Percentiles rank a stretch among this genome's conserved stretches.
Conservation (phyloP, 2,797 vertebrate species). For the Picus viridis region DNA sequence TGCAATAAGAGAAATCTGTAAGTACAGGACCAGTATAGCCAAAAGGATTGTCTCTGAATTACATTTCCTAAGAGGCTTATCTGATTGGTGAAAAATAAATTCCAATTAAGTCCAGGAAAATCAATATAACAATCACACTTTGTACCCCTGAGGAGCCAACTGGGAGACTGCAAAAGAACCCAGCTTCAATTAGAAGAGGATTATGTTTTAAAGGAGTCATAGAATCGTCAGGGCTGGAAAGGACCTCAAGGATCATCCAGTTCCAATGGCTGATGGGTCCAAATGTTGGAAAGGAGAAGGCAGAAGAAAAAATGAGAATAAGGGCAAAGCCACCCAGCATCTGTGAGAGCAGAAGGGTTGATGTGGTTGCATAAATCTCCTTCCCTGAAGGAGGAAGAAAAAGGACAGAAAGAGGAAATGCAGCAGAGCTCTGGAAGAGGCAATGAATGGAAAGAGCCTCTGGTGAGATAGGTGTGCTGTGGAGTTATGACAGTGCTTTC, state of each 20-base stretch:
- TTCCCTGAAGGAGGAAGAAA: neutral
- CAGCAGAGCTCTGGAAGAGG: neutral
- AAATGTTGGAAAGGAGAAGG: neutral
- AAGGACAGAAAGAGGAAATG: neutral
- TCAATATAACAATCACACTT: slow-evolving; percentile 47
- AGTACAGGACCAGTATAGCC: neutral
- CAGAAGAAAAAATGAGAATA: neutral
- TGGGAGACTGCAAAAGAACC: slow-evolving; percentile 24
- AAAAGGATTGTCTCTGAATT: slow-evolving; percentile 40
- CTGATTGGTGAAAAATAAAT: slow-evolving; percentile 58
- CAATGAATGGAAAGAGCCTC: neutral
- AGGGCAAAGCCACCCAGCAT: neutral
- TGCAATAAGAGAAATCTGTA: neutral
- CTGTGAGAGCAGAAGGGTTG: neutral
- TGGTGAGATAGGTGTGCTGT: neutral
- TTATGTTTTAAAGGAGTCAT: no score
- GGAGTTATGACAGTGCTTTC: neutral
- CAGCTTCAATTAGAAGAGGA: neutral
- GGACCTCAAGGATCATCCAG: no score
- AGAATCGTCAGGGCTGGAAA: no score
- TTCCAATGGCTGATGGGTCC: neutral
- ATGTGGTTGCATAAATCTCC: neutral
- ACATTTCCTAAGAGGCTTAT: slow-evolving; percentile 45
- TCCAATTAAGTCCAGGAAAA: slow-evolving; percentile 51
- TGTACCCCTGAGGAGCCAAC: neutral